Evolutionary conservation across 2,797 vertebrate species (phyloP), one percentile per base, ranked within the genome.

Genomic region (Poecilia picta): DNA sequence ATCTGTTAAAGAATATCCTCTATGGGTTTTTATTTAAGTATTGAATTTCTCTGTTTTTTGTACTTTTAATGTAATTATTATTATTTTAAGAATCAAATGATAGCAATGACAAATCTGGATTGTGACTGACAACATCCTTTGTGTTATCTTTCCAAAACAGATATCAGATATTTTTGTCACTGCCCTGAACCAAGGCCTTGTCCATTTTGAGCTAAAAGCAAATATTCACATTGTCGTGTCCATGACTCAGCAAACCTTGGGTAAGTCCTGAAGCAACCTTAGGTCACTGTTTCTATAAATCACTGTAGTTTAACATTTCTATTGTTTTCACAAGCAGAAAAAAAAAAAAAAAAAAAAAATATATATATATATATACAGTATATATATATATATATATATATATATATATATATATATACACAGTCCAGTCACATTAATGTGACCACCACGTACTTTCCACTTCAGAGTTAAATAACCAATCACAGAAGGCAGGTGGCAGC

Each of bases 151-250:
- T 83, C 28, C 57, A 1, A 70, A 82, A 90, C 93, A 99, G 98
- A 96, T 97, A 87, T 96, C 96, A 51, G 96, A 97, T 87, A 94
- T 95, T 74, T 95, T 98, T 83, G 96, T 97, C 85, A 97, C 95
- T 72, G 96, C 97, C 75, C 95, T 99, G 86, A 99, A 97, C 93
- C 97, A 98, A 95, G 98, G 97, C 88, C 91, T 97, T 91, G 95
- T 99, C 84, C 96, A 98, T 89, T 99, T 99, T 93, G 97, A 98
- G 74, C 94, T 99, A 90, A 99, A 98, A 89, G 96, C 98, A 4
- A 96, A 97, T 7, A 95, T 97, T 74, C 96, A 95, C 90, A 96
- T 99, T 68, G 88, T 97, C 76, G 97, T 97, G 3, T 98, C 97
- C 77, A 96, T 98, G 81, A 98, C 97, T 86, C 98, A 99, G 88